Evolutionary conservation across 2,113 vertebrate species (phyloP).

Genomic region (Corydoras maculifer): DNA sequence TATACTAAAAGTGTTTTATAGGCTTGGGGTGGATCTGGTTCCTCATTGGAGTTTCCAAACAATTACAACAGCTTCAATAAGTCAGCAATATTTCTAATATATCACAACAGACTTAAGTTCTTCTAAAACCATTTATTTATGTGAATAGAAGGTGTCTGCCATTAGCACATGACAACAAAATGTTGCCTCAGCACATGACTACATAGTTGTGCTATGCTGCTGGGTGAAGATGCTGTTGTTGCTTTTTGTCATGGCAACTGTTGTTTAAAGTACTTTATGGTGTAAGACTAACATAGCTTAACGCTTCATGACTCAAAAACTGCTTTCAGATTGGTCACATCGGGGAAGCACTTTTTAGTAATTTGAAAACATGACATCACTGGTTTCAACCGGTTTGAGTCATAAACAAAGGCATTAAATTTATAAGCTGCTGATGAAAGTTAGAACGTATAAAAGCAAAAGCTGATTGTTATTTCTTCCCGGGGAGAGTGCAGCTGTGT

Average conservation of each 20-base stretch:
- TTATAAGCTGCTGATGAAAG: not conserved
- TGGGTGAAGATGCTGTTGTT: conserved; percentile 36
- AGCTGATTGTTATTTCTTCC: conserved; percentile 45
- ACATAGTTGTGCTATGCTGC: conserved; percentile 26
- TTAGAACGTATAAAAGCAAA: conserved; percentile 23
- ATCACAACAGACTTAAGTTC: conserved; percentile 13
- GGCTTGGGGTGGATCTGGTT: not conserved
- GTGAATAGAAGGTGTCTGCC: conserved; percentile 32
- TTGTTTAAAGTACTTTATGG: not conserved
- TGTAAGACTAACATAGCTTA: not conserved
- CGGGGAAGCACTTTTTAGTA: not conserved
- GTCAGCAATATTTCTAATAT: not conserved
- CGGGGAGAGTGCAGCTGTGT: conserved; percentile 20
- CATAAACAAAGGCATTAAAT: not conserved
- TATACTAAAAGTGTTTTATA: not conserved
- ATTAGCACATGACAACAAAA: conserved; percentile 1
- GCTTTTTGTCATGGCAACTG: conserved; percentile 11
- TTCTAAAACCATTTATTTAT: conserved; percentile 17
- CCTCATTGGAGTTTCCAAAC: conserved; percentile 5
- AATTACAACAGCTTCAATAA: not conserved
- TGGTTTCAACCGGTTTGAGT: not conserved
- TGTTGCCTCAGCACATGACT: conserved; percentile 25
- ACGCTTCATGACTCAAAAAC: conserved; percentile 11
- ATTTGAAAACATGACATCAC: conserved; percentile 2
- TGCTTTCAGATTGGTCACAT: conserved; percentile 7